Percentiles rank a stretch among this genome's conserved stretches.
Conservation (phyloP, 2,888 invertebrate species). For the Physocephala rufipes region DNA sequence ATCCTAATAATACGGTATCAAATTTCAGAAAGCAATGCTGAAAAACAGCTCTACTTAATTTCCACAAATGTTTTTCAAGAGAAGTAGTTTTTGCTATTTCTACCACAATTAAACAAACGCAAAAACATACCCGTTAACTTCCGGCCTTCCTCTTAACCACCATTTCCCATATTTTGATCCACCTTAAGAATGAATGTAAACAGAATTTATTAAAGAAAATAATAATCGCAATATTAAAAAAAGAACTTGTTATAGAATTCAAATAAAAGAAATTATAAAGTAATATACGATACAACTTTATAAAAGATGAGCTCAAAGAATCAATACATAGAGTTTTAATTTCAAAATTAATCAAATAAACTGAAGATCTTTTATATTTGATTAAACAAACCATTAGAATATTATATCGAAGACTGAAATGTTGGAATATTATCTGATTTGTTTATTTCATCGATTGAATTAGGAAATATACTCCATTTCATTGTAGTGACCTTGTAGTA, state of each 20-base stretch:
- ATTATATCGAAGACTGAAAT: too few species aligned
- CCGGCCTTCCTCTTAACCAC: too few species aligned
- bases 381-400: too few species aligned
- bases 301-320: neutral
- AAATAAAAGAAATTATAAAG: slow-evolving; percentile 30
- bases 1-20: neutral
- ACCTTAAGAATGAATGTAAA: neutral
- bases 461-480: too few species aligned
- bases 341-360: neutral
- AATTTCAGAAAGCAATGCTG: slow-evolving; percentile 5
- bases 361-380: neutral
- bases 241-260: slow-evolving; percentile 49
- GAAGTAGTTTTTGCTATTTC: slow-evolving; percentile 1
- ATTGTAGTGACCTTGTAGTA: too few species aligned
- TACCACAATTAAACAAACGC: too few species aligned
- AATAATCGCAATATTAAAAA: slow-evolving; percentile 29
- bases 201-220: slow-evolving; percentile 12
- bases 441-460: too few species aligned
- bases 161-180: too few species aligned
- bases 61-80: neutral
- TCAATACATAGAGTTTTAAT: neutral
- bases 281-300: neutral
- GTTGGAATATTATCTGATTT: too few species aligned
- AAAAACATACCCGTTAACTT: too few species aligned
- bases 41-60: slow-evolving; percentile 1